Percentiles rank a stretch among this genome's conserved stretches.
Conservation (phyloP, 2,888 invertebrate genomes). For the Lamellibrachia satsuma region DNA sequence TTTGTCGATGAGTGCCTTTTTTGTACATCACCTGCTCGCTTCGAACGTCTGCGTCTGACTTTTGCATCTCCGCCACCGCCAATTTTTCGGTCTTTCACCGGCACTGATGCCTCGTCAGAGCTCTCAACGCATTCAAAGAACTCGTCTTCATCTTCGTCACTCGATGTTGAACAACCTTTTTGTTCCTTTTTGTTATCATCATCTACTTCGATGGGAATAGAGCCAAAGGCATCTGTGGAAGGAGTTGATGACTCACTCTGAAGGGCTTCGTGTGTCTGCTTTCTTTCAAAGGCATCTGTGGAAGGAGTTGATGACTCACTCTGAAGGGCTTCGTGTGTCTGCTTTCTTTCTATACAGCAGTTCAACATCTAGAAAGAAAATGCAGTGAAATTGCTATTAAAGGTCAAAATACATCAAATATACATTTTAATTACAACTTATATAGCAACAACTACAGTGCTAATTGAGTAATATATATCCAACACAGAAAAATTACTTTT, state of each 20-base stretch:
- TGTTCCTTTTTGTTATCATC: background rate
- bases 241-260: constrained; percentile 43
- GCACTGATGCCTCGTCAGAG: constrained; percentile 37
- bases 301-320: constrained; percentile 44
- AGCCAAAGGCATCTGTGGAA: constrained; percentile 34
- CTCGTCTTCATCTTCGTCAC: constrained; percentile 50
- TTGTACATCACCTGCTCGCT: background rate
- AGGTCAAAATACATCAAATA: background rate
- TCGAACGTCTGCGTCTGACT: background rate
- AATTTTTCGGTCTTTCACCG: constrained; percentile 14
- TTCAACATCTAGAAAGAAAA: constrained; percentile 70
- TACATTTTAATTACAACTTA: no score
- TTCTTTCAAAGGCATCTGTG: constrained; percentile 57
- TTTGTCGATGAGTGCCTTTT: background rate
- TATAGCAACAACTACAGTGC: no score
- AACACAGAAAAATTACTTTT: background rate
- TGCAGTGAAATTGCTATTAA: background rate
- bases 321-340: constrained; percentile 53
- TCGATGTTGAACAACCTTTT: constrained; percentile 25
- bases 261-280: constrained; percentile 59
- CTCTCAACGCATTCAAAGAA: constrained; percentile 59
- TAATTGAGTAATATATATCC: background rate
- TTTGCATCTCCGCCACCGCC: constrained; percentile 25
- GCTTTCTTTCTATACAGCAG: constrained; percentile 71
- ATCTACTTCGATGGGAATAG: background rate